Evolutionary conservation across 2,888 invertebrate species (phyloP), one percentile per base, ranked within the genome.

Genomic region (Ormyrus rosae): DNA sequence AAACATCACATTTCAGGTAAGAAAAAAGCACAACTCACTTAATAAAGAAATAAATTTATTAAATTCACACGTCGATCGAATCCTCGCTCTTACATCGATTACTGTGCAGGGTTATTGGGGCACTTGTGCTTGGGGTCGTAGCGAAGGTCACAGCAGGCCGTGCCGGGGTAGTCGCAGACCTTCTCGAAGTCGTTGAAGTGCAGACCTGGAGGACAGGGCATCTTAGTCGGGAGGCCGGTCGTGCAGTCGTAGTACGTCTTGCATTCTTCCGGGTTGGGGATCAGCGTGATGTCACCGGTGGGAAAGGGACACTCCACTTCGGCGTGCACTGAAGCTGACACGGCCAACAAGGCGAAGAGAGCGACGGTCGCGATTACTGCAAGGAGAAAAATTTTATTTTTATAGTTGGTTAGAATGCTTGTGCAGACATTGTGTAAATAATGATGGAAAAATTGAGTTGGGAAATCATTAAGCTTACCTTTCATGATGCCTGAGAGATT

Each of bases 151-250:
- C 70, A 70, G 9, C 58, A 51, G 13, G 70, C 70, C 11, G n/a
- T 45, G 48, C 9, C 11, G 5, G 48, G 58, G 48, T 58, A 71
- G n/a, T 61, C 71, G 10, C 71, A 71, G 6, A 13, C 45, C 13
- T 51, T 51, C 6, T 13, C 53, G 19, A 7, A 9, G 6, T 71
- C 53, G 45, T 71, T 71, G 53, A 71, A 71, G 19, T 71, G 61
- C 45, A 71, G 45, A 51, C 71, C 71, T 10, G 6, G 9, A 13
- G 61, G 71, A 11, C 71, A 71, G 5, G 19, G 8, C 61, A 61
- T 71, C 45, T 51, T 1, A 1, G 53, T 13, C 6, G 71, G 60
- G 2, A 50, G 4, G 5, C 61, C 71, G 9, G 10, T 34, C 0
- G 19, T 19, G 11, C 71, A 71, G 45, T 19, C 11, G 34, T 61